Percentiles rank a stretch among this genome's conserved stretches.
Conservation (phyloP, 64 coral and sea anemone species). For the Platygyra sinensis region DNA sequence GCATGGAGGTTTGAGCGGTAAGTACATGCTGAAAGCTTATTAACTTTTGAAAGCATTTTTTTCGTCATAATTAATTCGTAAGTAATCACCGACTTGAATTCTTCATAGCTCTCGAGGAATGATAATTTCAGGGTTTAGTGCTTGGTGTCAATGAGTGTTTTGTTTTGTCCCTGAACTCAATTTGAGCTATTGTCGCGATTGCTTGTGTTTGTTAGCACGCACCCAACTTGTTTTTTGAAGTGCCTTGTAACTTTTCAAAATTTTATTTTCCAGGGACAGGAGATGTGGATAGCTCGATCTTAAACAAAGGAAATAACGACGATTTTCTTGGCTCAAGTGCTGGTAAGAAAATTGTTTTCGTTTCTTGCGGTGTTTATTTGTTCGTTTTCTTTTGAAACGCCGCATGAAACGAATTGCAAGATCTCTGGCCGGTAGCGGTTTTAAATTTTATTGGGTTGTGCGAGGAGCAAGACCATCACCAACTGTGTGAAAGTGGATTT, state of each 20-base stretch:
- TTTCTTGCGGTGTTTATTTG: not conserved
- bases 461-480: not conserved
- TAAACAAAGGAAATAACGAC: constrained; percentile 7
- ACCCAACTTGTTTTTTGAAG: not conserved
- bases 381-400: not conserved
- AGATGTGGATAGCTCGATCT: constrained; percentile 14
- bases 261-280: constrained; percentile 18
- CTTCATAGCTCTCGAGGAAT: not conserved
- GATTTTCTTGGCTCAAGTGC: not conserved
- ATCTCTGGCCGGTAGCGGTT: not conserved
- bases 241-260: not conserved
- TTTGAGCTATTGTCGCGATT: not conserved
- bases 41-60: not conserved
- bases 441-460: not conserved
- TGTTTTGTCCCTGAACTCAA: not conserved
- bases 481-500: constrained; percentile 17
- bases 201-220: too few species aligned
- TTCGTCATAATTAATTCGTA: not conserved
- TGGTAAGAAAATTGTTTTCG: not conserved
- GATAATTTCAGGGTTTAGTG: not conserved
- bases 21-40: not conserved
- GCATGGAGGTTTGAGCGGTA: constrained; percentile 79
- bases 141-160: not conserved
- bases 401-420: not conserved
- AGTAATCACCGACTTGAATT: not conserved